Evolutionary conservation across 2,113 vertebrate species (phyloP), one percentile per base, ranked within the genome.

Genomic region (Uria aalge): DNA sequence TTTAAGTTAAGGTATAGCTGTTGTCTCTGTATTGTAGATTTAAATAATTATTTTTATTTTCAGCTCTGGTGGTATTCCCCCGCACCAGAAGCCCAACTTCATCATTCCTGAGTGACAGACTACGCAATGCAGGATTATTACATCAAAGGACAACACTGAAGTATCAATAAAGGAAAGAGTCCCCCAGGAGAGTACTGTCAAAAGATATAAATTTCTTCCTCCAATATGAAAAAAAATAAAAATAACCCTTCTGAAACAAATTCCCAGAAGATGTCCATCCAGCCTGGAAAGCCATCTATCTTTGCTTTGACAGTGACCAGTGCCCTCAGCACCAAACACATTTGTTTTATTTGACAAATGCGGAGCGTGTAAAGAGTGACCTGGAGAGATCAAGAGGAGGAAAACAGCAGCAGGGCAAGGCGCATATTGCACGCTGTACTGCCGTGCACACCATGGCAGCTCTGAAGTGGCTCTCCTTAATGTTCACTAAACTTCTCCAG

Each of bases 161-260:
- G 55, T 93, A 93, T 93, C 88, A 88, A 85, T 96, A 96, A 88
- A 91, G 47, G 50, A 76, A 91, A 92, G 90, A 85, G 71, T 60
- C 59, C 78, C 94, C 71, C 59, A 76, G 22, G 88, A 95, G 75
- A 90, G 55, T 64, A 41, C 68, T 96, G 95, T 94, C 88, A 94
- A 68, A 86, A 94, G 68, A 94, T 81, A 96, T 67, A 84, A 89
- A 93, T 91, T 78, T 62, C 84, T 97, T 90, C 72, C 56, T 87
- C 52, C 45, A 48, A 81, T 79, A 78, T 12, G 75, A 85, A 78
- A 92, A 67, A 14, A 43, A 43, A 2, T 1, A 12, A 16, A 12
- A 12, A 10, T 5, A 84, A 9, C 18, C 26, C 12, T 66, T 85
- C 60, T 93, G 59, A 88, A 96, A 62, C 29, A 56, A 93, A 89